phyloP scores from a whole-genome alignment of 2,797 vertebrate genomes.

The Peromyscus aztecus region DNA sequence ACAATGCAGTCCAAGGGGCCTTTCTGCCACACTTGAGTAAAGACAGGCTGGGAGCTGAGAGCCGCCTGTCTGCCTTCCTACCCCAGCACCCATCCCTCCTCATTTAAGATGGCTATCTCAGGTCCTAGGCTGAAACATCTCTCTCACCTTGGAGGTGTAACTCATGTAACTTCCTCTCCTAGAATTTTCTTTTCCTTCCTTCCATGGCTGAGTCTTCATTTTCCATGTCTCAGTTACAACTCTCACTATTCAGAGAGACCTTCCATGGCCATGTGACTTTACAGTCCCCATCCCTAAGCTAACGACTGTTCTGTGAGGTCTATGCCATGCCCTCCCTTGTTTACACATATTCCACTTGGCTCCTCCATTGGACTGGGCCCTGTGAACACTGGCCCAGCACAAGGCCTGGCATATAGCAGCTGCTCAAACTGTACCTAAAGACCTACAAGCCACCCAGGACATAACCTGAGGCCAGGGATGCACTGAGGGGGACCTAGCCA shows the following conservation, averaged over 20 bases:
- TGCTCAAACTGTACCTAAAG: neutral
- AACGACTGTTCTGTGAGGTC: fast-evolving
- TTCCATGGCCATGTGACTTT: neutral
- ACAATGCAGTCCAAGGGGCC: neutral
- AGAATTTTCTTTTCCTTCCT: neutral
- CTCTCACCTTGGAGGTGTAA: neutral
- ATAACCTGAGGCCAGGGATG: neutral
- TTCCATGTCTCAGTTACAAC: neutral
- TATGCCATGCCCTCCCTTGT: neutral
- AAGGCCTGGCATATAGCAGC: neutral
- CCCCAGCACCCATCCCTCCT: neutral
- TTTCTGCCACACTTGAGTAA: neutral
- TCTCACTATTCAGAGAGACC: neutral
- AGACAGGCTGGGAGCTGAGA: neutral
- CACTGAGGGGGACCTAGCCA: too few species aligned
- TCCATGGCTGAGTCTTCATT: neutral
- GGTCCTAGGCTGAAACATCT: neutral
- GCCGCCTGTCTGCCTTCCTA: neutral
- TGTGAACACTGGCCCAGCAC: neutral
- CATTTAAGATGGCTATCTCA: neutral
- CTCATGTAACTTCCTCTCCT: neutral
- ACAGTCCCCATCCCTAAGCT: neutral
- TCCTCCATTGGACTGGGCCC: neutral
- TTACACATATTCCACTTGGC: fast-evolving
- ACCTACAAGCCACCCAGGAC: neutral